Evolutionary conservation across 2,113 vertebrate species (phyloP), one percentile per base, ranked within the genome.

Genomic region (Nannospalax galili): DNA sequence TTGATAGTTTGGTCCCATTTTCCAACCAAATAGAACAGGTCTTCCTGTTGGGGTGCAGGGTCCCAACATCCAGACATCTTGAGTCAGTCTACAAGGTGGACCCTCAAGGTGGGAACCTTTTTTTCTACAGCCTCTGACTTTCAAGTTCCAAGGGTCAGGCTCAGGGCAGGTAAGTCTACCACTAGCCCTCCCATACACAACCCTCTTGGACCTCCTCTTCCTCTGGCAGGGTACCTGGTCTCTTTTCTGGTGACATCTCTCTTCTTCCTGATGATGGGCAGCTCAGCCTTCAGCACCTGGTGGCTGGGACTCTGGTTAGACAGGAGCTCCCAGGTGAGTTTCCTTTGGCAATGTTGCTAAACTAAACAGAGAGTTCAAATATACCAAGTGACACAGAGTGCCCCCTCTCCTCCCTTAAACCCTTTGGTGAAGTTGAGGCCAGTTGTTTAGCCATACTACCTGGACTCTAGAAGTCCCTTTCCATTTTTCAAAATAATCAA

Each of bases 281-380:
- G 96, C 88, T 98, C 98, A 3, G 98, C 97, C 48, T 99, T 99
- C 96, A 98, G 98, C 94, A 99, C 93, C 97, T 99, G 98, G 99
- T 99, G 99, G 99, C 96, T 99, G 93, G 98, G 99, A 90, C 97
- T 96, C 92, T 99, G 99, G 99, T 73, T 99, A 79, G 97, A 97
- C 26, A 93, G 98, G 65, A 98, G 98, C 22, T 96, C 98, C 10
- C 98, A 98, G 98, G 99, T 99, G 98, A 97, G 96, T 67, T 81
- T 64, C 74, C 45, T 73, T 73, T 17, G n/a, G 30, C 0, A 8
- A 0, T 2, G 14, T 1, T 17, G 45, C 69, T 56, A 24, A 11
- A 26, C 8, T 12, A 1, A 69, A 35, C 30, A 56, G 77, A 78
- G 40, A 14, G 17, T 37, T 30, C 0, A 7, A 30, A 22, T 8